phyloP scores from a whole-genome alignment of 2,797 vertebrate genomes.

The Eospalax fontanierii region DNA sequence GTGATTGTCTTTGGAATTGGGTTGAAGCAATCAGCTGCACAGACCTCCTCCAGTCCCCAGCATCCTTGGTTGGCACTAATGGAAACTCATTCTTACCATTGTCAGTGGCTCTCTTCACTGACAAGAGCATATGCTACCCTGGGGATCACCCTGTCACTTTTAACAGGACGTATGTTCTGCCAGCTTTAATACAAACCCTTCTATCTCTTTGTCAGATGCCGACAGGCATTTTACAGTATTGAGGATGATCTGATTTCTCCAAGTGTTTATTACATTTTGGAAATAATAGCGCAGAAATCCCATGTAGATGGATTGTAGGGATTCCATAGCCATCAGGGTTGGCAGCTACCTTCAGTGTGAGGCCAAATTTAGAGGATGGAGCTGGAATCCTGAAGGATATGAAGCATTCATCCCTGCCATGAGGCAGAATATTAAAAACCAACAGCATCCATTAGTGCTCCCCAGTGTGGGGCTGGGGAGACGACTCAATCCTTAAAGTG shows the following conservation, averaged over 20 bases:
- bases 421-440: neutral
- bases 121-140: neutral
- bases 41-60: neutral
- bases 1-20: neutral
- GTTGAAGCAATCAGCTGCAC: neutral
- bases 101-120: neutral
- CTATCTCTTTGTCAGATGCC: neutral
- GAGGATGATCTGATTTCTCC: constrained; percentile 1
- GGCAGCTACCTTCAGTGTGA: neutral
- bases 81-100: neutral
- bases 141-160: neutral
- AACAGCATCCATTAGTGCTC: neutral
- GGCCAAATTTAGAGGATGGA: neutral
- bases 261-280: constrained; percentile 46
- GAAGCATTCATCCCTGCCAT: neutral
- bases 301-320: neutral
- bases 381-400: too few relatives aligned
- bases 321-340: neutral
- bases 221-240: neutral
- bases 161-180: constrained; percentile 17
- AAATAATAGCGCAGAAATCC: neutral
- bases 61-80: neutral
- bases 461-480: neutral
- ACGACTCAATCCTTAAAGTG: neutral
- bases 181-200: neutral